These are phyloP conservation scores for Panthera leo DNA, from an alignment of 2,113 vertebrate genomes.

Conservation along the genomic window DNA sequence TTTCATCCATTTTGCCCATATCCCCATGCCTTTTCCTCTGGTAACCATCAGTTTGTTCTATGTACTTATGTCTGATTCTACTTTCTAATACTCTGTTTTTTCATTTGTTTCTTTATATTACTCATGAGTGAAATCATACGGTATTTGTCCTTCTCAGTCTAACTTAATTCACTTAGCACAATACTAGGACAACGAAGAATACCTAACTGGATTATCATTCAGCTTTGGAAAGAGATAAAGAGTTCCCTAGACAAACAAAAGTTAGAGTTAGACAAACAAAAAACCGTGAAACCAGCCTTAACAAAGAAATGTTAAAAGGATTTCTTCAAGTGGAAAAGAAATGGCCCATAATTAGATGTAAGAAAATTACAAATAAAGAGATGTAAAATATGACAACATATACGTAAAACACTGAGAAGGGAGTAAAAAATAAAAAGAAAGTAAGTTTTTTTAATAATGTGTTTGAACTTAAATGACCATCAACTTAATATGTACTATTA, in stretches of 20 bases:
- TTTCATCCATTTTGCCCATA: background rate
- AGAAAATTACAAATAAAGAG: background rate
- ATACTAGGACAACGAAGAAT: background rate
- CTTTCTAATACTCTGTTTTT: background rate
- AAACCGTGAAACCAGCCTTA: background rate
- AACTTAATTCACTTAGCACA: background rate
- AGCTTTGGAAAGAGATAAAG: background rate
- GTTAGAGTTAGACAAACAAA: background rate
- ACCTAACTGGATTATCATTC: background rate
- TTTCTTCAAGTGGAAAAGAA: background rate
- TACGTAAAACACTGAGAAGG: background rate
- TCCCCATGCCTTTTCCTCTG: background rate
- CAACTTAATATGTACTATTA: background rate
- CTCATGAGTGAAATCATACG: background rate
- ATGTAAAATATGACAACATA: background rate
- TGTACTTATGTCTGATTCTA: background rate
- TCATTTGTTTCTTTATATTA: background rate
- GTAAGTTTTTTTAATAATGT: background rate
- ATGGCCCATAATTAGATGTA: background rate
- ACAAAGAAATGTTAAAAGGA: background rate
- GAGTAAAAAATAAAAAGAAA: background rate
- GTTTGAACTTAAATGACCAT: background rate
- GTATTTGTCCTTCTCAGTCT: background rate
- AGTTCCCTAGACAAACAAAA: background rate
- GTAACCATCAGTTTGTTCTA: background rate